phyloP scores from a whole-genome alignment of 2,113 vertebrate species.

The Oophaga pumilio region DNA sequence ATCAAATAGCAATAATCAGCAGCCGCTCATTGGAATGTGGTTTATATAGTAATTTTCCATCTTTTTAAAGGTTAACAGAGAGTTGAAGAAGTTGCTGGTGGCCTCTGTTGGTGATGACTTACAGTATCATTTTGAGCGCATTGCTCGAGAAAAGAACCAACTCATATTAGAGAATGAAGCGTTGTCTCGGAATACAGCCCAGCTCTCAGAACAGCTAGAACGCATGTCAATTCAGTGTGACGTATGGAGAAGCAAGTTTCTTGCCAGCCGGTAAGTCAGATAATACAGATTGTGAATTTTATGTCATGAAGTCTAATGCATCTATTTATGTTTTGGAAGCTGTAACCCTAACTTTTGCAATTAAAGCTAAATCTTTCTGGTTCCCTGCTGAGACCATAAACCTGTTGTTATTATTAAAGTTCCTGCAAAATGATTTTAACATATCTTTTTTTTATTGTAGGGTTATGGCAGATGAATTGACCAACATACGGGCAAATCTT shows the following conservation, averaged over 20 bases:
- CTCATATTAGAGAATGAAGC: conserved; percentile 92
- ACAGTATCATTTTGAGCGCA: conserved; percentile 94
- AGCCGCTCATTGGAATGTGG: neutral
- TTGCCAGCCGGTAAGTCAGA: conserved; percentile 87
- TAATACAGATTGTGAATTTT: neutral
- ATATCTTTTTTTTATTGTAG: conserved; percentile 69
- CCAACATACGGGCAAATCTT: conserved; percentile 81
- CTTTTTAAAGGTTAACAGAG: conserved; percentile 86
- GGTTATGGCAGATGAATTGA: conserved; percentile 97
- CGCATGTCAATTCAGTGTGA: conserved; percentile 97
- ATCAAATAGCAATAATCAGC: too few relatives aligned
- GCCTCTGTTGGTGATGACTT: conserved; percentile 94
- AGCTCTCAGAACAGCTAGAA: conserved; percentile 88
- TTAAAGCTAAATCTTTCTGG: neutral
- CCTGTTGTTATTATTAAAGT: neutral
- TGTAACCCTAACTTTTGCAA: neutral
- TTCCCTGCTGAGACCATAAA: too few relatives aligned
- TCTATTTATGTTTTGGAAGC: neutral
- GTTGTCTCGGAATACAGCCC: conserved; percentile 77
- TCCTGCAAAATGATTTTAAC: neutral
- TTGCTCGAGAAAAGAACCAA: conserved; percentile 93
- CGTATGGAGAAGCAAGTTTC: conserved; percentile 98
- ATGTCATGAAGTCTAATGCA: neutral
- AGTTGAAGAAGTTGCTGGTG: conserved; percentile 93
- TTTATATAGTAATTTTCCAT: neutral